Evolutionary conservation across 2,113 vertebrate species (phyloP), one percentile per base, ranked within the genome.

Genomic region (Channa argus): DNA sequence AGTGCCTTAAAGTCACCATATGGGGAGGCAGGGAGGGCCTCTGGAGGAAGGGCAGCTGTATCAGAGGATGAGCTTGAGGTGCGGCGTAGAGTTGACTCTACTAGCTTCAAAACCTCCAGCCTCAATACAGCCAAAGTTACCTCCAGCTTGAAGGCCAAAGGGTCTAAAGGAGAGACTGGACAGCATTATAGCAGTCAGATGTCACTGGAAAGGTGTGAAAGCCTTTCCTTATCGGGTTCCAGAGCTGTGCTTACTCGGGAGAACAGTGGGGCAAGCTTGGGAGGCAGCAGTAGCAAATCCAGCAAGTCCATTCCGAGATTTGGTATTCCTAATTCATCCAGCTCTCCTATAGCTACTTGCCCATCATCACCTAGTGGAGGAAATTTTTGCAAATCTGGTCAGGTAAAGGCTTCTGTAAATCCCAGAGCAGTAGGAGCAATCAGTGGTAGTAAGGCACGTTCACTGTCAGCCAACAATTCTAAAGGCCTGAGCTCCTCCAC

Each of bases 171-270:
- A 1, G 98, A 97, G 53, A 61, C 36, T 0, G 90, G 89, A 0
- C 94, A 93, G 53, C 96, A 95, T 33, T 96, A 95, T 0, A 86
- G 95, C 1, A 94, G 96, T 78, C 96, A 97, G 34, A 92, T 95
- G 86, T 97, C 97, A 37, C 91, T 97, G 65, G 97, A 98, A 86
- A 96, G 95, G 63, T 94, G 90, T 8, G 97, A 98, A 56, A 96
- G 95, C 52, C 86, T 95, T 79, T 94, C 77, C 0, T 95, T 94
- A 0, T 88, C 95, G 0, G 90, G 94, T 24, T 95, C 95, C 69
- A 97, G 94, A 90, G 83, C 89, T 39, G 87, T 71, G 0, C 8
- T 93, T 39, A 89, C 45, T 8, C 93, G 95, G 71, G 96, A 98
- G 53, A 96, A 92, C 0, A 92, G 93, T 74, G 95, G 91, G 12